phyloP scores from a whole-genome alignment of 1,140 invertebrate genomes.

The Eurosta solidaginis region DNA sequence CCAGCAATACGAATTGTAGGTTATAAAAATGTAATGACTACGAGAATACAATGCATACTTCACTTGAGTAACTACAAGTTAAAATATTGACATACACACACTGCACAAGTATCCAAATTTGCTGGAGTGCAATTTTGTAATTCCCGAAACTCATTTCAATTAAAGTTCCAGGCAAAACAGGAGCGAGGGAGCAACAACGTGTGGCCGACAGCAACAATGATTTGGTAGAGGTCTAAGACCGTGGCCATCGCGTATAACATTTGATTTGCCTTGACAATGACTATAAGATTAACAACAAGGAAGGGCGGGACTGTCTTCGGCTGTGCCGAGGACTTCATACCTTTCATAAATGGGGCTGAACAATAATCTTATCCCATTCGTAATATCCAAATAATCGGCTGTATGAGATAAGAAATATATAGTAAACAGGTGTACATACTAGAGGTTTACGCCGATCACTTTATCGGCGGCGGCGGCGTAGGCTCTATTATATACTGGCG shows the following conservation, averaged over 20 bases:
- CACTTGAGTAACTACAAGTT: no score
- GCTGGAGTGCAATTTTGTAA: conserved; percentile 18
- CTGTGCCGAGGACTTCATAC: no score
- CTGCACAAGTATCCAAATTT: neutral
- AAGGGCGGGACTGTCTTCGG: no score
- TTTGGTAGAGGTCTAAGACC: neutral
- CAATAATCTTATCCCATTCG: no score
- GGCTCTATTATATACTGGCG: no score
- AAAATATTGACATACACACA: neutral
- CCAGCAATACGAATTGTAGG: neutral
- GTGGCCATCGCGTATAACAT: neutral
- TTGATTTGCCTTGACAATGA: conserved; percentile 26
- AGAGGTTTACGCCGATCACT: no score
- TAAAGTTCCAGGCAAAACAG: conserved; percentile 3
- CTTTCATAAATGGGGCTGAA: no score
- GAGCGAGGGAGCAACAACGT: neutral
- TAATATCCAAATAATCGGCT: no score
- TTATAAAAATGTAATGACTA: conserved; percentile 11
- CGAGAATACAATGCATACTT: neutral
- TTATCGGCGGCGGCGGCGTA: no score
- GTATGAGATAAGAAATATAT: no score
- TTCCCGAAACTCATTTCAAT: conserved; percentile 28
- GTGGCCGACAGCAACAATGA: neutral
- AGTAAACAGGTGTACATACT: no score
- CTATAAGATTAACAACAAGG: conserved; percentile 3